Base-by-base conservation (phyloP, 1,140 invertebrate species). In the Cydia pomonella region DNA sequence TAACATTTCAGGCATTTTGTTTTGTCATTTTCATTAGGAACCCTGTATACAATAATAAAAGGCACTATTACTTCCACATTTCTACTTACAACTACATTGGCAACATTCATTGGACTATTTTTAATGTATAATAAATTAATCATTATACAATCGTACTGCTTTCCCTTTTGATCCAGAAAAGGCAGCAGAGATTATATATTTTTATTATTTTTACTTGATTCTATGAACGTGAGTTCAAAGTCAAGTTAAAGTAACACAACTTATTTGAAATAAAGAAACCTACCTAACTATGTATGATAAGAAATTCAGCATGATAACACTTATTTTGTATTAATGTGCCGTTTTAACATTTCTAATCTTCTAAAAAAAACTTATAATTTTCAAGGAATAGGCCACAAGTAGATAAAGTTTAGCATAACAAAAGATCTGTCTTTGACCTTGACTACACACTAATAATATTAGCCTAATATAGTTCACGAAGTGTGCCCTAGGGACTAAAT, bases 91-190 rank as follows among this genome's bases (percentile, higher is more conserved):
- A 18, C 64, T 69, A 69, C 27, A 23, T 73, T 73, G 72, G 72
- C 47, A 73, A 73, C 72, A 50, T 27, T 27, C 41, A 72, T n/a
- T 38, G 47, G 47, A 73, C 41, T 73, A 73, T 53, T 63, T 73
- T 63, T 72, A 72, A 63, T 44, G 59, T 12, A 50, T 50, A 53
- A 53, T 21, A 59, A n/a, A n/a, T n/a, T n/a, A n/a, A n/a, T n/a
- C n/a, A 72, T 44, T 66, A 21, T 73, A 62, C 80, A 84, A 82
- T 73, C 82, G 62, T 84, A 76, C 76, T 73, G 77, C 18, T 80
- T 81, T 84, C 78, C 80, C 82, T 86, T 84, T 82, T 47, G 27
- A 73, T 59, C 41, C 9, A 62, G 38, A 82, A 86, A 86, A 86
- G 82, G 80, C 76, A 80, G 81, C 76, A 76, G 82, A 84, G 84